Evolutionary conservation across 2,888 invertebrate genomes (phyloP).

Genomic region (Brachyptera risi): DNA sequence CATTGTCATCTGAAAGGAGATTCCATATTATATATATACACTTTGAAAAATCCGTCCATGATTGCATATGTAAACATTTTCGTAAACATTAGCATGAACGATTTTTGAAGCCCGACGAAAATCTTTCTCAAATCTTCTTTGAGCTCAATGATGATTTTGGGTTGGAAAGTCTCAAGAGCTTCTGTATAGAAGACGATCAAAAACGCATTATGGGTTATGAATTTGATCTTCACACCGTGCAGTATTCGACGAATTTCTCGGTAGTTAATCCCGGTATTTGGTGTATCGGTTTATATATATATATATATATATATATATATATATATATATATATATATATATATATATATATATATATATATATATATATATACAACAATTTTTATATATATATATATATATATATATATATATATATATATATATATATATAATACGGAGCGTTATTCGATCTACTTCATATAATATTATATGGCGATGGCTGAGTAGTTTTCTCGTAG

Average conservation of each 20-base stretch:
- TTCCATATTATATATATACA: too few species aligned
- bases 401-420: too few species aligned
- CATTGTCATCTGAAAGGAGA: background rate
- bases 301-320: too few species aligned
- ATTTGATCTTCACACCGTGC: background rate
- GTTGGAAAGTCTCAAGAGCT: slow-evolving; percentile 1
- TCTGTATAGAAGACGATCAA: slow-evolving; percentile 3
- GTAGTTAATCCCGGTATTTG: background rate
- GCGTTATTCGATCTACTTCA: background rate
- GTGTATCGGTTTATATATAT: background rate
- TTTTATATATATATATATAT: too few species aligned
- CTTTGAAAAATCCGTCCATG: too few species aligned
- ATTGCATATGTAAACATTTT: background rate
- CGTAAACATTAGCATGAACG: slow-evolving; percentile 7
- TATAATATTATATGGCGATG: background rate
- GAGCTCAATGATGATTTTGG: slow-evolving; percentile 9
- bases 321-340: too few species aligned
- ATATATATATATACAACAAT: background rate
- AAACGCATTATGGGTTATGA: slow-evolving; percentile 15
- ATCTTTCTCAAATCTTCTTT: background rate
- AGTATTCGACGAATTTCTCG: slow-evolving; percentile 6
- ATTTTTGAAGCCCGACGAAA: background rate
- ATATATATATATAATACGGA: too few species aligned
- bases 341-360: too few species aligned
- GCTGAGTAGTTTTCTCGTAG: slow-evolving; percentile 21